Percentiles rank a stretch among this genome's conserved stretches.
phyloP scores from a whole-genome alignment of 1,140 invertebrate genomes.

The Micrasema minimum region DNA sequence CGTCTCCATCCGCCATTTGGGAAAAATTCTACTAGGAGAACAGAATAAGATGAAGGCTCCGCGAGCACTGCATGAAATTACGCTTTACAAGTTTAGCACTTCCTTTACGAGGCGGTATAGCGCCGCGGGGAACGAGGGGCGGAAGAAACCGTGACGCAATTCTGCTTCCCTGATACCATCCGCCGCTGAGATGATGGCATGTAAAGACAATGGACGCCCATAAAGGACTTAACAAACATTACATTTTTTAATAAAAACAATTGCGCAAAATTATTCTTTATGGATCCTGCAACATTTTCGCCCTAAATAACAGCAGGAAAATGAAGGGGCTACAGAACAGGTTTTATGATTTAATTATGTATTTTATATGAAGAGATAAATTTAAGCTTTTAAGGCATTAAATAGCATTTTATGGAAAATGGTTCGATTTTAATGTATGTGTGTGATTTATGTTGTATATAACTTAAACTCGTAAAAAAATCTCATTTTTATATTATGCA shows the following conservation, averaged over 20 bases:
- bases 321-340: no score
- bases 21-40: constrained; percentile 39
- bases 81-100: constrained; percentile 54
- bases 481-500: no score
- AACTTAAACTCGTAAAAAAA: no score
- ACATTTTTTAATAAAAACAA: constrained; percentile 28
- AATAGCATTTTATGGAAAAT: no score
- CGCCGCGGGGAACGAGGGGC: constrained; percentile 38
- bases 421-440: no score
- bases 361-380: no score
- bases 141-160: constrained; percentile 38
- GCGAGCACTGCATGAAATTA: constrained; percentile 53
- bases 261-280: constrained; percentile 23
- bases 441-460: no score
- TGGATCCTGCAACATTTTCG: constrained; percentile 3
- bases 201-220: constrained; percentile 34
- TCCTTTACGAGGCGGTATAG: constrained; percentile 50
- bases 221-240: constrained; percentile 39
- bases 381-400: no score
- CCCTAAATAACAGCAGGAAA: no score
- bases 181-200: constrained; percentile 30
- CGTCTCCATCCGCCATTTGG: constrained; percentile 44
- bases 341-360: no score
- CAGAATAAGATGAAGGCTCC: constrained; percentile 44
- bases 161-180: constrained; percentile 36